Base-by-base conservation (phyloP, 2,113 vertebrate species). In the Emydura subglobosa region DNA sequence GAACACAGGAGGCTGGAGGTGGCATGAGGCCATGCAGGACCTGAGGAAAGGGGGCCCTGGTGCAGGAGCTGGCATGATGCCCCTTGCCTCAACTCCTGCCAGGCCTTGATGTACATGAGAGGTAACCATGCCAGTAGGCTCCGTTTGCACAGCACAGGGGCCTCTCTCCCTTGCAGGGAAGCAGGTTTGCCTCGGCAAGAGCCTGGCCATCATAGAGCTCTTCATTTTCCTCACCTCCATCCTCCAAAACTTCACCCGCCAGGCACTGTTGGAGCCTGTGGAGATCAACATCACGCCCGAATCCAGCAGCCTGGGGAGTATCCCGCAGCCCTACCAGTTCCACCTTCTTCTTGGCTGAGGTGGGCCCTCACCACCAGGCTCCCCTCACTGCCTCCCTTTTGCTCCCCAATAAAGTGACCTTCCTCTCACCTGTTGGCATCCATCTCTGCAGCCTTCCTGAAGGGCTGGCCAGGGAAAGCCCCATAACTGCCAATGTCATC, bases 161-260 rank as follows among this genome's bases (percentile, higher is more conserved):
- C 92, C 24, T 87, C 68, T 83, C 34, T 10, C n/a, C n/a, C n/a
- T n/a, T n/a, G n/a, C n/a, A n/a, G n/a, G n/a, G 10, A 98, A 97
- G 93, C 86, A 93, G 1, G 79, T 96, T 0, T 98, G 97, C 78
- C 87, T 98, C 51, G 98, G 96, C 0, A 96, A 98, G 92, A 81
- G 97, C 81, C 93, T 98, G 0, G 97, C 96, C n/a, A 57, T 65
- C 6, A 72, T 51, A 0, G 97, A 98, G 31, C 84, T 98, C 47
- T 98, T 98, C 93, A 76, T 98, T 49, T 98, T 98, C 95, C 96
- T 98, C 87, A 97, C 97, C 78, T 94, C 95, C 59, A 87, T 97
- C 68, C 89, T 98, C 12, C 98, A 98, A 87, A 96, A 97, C 82
- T 97, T 98, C 95, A 95, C 79, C 1, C 7, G 96, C 80, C 57